Evolutionary conservation across 2,888 invertebrate genomes (phyloP).

Genomic region (Aspidiotus destructor): DNA sequence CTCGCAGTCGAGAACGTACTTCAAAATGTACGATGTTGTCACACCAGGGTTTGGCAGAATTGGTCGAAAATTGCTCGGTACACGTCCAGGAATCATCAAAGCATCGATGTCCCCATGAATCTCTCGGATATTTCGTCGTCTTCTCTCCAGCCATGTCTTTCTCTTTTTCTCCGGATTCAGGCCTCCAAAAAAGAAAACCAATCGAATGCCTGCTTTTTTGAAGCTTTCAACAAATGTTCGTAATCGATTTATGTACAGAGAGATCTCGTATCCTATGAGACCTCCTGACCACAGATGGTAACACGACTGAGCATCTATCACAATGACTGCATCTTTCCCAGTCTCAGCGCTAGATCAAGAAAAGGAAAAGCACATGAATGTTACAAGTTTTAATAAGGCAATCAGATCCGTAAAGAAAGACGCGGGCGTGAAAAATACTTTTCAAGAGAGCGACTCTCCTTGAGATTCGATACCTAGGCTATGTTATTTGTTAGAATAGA

Average conservation of each 20-base stretch:
- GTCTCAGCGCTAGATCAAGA: constrained; percentile 32
- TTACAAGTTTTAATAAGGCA: too few species aligned
- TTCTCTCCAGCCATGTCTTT: constrained; percentile 39
- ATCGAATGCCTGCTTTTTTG: constrained; percentile 36
- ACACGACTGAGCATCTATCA: constrained; percentile 40
- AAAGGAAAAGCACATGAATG: not conserved
- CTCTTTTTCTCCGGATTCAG: constrained; percentile 39
- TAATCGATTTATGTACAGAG: constrained; percentile 38
- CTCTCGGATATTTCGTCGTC: constrained; percentile 37
- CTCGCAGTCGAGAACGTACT: constrained; percentile 38
- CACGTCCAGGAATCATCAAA: constrained; percentile 32
- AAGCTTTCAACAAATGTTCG: constrained; percentile 38
- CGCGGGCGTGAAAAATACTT: too few species aligned
- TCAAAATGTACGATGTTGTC: constrained; percentile 38
- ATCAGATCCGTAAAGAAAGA: too few species aligned
- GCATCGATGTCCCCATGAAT: constrained; percentile 37
- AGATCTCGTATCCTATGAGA: constrained; percentile 40
- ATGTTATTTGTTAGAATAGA: too few species aligned
- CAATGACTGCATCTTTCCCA: constrained; percentile 38
- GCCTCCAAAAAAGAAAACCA: constrained; percentile 41
- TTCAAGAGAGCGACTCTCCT: too few species aligned
- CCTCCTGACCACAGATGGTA: constrained; percentile 37
- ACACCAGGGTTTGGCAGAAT: constrained; percentile 39
- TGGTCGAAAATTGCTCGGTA: constrained; percentile 37
- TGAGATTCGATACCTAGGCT: too few species aligned